Evolutionary conservation across 2,797 vertebrate genomes (phyloP).

Genomic region (Telmatherina bonti): DNA sequence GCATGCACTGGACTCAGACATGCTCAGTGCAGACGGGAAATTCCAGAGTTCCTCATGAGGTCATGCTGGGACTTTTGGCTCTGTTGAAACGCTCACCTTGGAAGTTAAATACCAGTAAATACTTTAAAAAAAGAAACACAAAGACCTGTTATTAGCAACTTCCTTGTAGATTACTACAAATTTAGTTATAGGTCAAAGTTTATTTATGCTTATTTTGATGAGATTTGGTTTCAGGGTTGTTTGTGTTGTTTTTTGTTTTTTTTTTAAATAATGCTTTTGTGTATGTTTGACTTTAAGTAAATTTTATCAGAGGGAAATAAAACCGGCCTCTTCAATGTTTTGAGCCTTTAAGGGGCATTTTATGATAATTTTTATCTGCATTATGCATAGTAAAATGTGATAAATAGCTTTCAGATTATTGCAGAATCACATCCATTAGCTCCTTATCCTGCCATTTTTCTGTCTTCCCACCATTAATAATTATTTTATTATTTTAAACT

Average conservation of each 20-base stretch:
- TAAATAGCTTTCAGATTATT: background rate
- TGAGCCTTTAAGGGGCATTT: background rate
- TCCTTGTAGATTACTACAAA: background rate
- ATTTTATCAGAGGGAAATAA: background rate
- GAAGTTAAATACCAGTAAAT: conserved; percentile 15
- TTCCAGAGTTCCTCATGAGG: background rate
- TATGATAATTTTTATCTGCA: background rate
- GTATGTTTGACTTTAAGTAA: background rate
- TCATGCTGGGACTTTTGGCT: conserved; percentile 6
- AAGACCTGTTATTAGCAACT: background rate
- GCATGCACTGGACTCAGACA: background rate
- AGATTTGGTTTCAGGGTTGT: background rate
- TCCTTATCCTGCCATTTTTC: too few species aligned
- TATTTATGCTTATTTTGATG: background rate
- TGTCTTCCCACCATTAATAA: too few species aligned
- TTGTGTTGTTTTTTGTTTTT: too few species aligned
- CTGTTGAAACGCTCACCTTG: conserved; percentile 7
- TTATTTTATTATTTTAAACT: too few species aligned
- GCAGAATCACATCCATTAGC: background rate
- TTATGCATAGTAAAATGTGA: background rate
- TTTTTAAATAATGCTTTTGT: too few species aligned
- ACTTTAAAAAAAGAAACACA: too few species aligned
- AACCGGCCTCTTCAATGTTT: background rate
- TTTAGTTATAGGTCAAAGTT: background rate
- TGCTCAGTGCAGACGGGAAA: conserved; percentile 8